Evolutionary conservation across 92 coral and sea anemone genomes (phyloP), one percentile per base, ranked within the genome.

Genomic region (Galaxea fascicularis): DNA sequence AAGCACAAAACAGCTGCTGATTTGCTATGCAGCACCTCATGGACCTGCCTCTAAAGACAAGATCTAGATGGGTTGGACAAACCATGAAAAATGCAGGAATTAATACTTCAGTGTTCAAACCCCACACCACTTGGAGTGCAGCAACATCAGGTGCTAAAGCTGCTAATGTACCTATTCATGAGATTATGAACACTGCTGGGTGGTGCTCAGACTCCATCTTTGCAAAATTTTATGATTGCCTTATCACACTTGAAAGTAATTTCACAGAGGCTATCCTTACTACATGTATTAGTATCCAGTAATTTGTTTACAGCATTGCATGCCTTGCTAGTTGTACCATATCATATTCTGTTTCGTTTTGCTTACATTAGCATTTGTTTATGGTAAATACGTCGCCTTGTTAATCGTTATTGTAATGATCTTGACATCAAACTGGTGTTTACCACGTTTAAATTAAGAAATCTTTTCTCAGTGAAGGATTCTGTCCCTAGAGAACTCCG

Each of bases 31-130:
- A 4, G 57, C 49, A 60, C 93, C 95, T 25, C 89, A 82, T 83
- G 93, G 93, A 17, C 89, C 93, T 29, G 91, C 91, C 6, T 76
- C 93, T 13, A 82, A 77, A 67, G 95, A 86, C 66, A 85, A 90
- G 30, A 77, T 86, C 45, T 78, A 39, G 92, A 52, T 91, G 90
- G 92, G 26, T 84, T 9, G 85, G 80, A 88, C 77, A 75, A 51
- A 68, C 77, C 58, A 89, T 91, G 78, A 17, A 58, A 39, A 88
- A 49, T 18, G 92, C 92, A 70, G 92, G 92, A n/a, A 85, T 85
- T 21, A 39, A 81, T 68, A 88, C 85, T 44, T 66, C 69, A 29
- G 54, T 84, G 20, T 91, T 91, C 59, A 91, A 91, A 74, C 81
- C 86, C 25, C 94, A 92, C 71, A 85, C 88, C 54, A 91, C 92